A percentile compares a stretch with the other conserved stretches of the same genome.
Conservation (phyloP, 2,113 vertebrate species). For the Phalacrocorax carbo region DNA sequence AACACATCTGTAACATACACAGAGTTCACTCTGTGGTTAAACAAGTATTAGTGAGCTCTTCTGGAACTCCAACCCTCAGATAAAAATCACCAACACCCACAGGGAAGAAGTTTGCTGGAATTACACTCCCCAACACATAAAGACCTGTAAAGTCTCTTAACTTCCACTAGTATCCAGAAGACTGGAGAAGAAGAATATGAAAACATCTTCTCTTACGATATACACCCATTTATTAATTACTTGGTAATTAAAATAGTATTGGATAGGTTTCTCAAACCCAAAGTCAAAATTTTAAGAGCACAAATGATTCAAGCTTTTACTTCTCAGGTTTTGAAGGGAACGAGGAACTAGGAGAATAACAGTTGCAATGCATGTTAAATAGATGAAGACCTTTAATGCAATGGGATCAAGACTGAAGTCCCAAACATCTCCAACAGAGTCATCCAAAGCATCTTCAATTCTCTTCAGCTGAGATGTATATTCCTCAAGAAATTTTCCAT, state of each 20-base stretch:
- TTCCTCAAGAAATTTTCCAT: slow-evolving; percentile 92
- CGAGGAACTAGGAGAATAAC: neutral
- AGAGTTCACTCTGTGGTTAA: neutral
- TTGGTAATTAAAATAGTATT: neutral
- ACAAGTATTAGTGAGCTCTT: neutral
- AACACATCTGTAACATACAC: neutral
- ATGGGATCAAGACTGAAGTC: slow-evolving; percentile 98
- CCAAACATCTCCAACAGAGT: slow-evolving; percentile 96
- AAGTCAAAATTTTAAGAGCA: neutral
- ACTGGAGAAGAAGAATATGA: neutral
- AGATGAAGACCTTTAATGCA: slow-evolving; percentile 83
- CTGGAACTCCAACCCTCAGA: neutral
- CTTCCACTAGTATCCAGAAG: neutral
- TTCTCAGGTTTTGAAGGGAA: neutral
- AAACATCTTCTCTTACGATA: neutral
- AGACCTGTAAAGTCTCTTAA: neutral
- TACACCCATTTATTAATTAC: neutral
- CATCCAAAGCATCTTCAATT: slow-evolving; percentile 94
- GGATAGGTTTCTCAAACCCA: neutral
- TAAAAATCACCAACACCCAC: neutral
- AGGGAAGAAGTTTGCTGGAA: neutral
- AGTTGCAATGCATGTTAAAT: neutral
- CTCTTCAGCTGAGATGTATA: slow-evolving; percentile 93
- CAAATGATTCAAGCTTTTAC: neutral
- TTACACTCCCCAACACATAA: neutral